These are phyloP conservation scores for Parnassius mnemosyne DNA, from an alignment of 2,888 invertebrate species.

Conservation along the genomic window DNA sequence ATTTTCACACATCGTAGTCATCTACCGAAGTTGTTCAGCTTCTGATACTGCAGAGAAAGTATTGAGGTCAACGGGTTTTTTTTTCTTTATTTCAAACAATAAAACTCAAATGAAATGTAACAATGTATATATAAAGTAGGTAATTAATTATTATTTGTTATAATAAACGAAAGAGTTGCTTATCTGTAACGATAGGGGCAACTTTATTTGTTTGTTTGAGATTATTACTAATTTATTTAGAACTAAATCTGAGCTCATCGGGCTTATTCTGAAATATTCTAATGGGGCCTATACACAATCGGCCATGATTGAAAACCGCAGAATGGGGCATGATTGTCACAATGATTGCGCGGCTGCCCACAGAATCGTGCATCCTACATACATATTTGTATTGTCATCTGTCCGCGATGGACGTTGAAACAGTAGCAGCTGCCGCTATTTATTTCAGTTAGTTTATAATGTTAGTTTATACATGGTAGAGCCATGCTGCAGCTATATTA, in stretches of 20 bases:
- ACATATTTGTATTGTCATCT: no score
- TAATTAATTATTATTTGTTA: constrained; percentile 3
- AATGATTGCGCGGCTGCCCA: no score
- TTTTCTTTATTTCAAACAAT: constrained; percentile 9
- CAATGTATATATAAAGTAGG: no score
- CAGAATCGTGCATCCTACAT: no score
- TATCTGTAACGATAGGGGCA: constrained; percentile 3
- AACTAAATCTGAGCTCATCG: neutral
- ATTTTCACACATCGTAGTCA: neutral
- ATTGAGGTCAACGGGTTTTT: constrained; percentile 14
- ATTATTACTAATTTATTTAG: neutral
- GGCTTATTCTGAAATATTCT: neutral
- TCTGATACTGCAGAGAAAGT: neutral
- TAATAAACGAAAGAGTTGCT: constrained; percentile 2
- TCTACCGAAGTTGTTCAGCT: neutral
- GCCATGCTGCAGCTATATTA: no score
- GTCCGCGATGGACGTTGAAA: no score
- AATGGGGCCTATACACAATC: no score
- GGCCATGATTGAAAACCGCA: no score
- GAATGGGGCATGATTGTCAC: no score
- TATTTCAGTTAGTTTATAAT: no score
- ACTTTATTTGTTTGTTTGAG: neutral
- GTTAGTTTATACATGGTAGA: no score
- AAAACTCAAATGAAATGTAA: neutral
- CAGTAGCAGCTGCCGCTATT: no score